Evolutionary conservation across 2,113 vertebrate species (phyloP).

Genomic region (Protobothrops mucrosquamatus): DNA sequence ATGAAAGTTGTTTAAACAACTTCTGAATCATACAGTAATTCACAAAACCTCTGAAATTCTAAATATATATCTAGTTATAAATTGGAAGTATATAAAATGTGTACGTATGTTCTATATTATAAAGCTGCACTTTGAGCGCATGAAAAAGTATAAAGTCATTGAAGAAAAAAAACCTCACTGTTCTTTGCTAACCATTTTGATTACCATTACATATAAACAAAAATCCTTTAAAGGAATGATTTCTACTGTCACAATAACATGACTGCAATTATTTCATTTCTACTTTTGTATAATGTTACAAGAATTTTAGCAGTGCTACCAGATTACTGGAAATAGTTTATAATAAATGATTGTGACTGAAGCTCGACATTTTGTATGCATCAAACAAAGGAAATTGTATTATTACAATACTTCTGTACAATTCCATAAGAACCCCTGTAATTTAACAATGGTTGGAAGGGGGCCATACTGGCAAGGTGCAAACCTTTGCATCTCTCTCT

Average conservation of each 20-base stretch:
- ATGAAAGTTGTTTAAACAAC: neutral
- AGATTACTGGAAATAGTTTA: neutral
- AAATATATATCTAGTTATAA: neutral
- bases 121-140: neutral
- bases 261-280: neutral
- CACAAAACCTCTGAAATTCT: neutral
- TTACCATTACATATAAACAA: neutral
- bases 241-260: neutral
- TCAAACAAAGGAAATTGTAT: neutral
- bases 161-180: neutral
- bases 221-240: neutral
- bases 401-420: neutral
- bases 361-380: neutral
- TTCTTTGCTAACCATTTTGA: neutral
- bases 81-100: neutral
- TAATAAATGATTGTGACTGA: neutral
- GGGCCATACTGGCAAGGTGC: neutral
- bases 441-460: neutral
- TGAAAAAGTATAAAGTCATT: neutral
- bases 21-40: neutral
- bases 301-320: neutral
- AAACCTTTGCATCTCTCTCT: conserved; percentile 88
- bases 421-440: accelerated
- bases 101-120: neutral
- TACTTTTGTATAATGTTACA: neutral